A percentile compares a stretch with the other conserved stretches of the same genome.
phyloP scores from a whole-genome alignment of 2,888 invertebrate genomes.

The Anagyrus pseudococci region DNA sequence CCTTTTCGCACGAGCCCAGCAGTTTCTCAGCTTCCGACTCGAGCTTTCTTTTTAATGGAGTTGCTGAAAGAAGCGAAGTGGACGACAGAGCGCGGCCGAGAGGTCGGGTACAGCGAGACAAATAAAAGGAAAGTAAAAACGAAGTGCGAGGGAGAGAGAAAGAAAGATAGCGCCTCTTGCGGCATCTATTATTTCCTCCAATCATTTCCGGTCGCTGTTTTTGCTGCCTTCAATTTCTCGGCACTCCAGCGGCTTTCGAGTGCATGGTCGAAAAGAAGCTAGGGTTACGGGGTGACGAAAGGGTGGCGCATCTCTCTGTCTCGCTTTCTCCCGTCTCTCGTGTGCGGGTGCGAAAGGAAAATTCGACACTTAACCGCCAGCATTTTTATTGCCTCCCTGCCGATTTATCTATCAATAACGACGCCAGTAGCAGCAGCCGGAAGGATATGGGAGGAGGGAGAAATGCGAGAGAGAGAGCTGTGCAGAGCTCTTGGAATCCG shows the following conservation, averaged over 20 bases:
- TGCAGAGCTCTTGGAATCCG: neutral
- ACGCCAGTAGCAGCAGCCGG: neutral
- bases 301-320: too few species aligned
- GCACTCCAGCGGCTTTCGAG: too few species aligned
- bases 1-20: too few species aligned
- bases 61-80: too few species aligned
- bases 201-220: slow-evolving; percentile 26
- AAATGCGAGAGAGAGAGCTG: neutral
- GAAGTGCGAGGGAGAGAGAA: neutral
- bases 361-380: slow-evolving; percentile 14
- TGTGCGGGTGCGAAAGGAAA: neutral
- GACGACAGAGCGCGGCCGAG: neutral
- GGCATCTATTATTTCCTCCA: slow-evolving; percentile 24
- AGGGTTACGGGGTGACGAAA: too few species aligned
- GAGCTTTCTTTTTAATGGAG: too few species aligned
- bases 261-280: too few species aligned
- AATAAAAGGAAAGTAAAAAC: neutral
- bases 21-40: too few species aligned
- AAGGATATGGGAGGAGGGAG: neutral
- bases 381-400: slow-evolving; percentile 12
- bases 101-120: neutral
- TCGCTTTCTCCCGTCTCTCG: too few species aligned
- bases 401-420: slow-evolving; percentile 2
- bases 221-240: slow-evolving; percentile 10
- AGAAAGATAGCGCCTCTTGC: neutral